Evolutionary conservation across 2,888 invertebrate genomes (phyloP).

Genomic region (Taenaris catops): DNA sequence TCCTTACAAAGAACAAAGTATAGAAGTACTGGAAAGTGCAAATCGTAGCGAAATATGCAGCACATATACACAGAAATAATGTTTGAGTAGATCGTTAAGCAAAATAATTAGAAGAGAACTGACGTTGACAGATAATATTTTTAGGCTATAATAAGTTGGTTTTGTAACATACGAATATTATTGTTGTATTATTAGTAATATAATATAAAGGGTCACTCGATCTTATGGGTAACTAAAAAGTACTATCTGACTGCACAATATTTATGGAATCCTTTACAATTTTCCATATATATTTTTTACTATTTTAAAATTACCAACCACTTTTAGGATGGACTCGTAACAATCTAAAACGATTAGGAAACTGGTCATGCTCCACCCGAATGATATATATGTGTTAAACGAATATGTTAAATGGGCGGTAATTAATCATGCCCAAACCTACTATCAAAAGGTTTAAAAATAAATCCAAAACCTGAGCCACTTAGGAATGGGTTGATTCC

Average conservation of each 20-base stretch:
- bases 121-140: constrained; percentile 15
- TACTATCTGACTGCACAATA: not conserved
- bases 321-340: too few relatives aligned
- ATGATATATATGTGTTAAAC: too few relatives aligned
- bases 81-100: constrained; percentile 20
- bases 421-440: too few relatives aligned
- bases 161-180: constrained; percentile 13
- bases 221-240: not conserved
- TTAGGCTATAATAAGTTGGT: constrained; percentile 17
- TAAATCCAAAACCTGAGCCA: too few relatives aligned
- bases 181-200: constrained; percentile 10
- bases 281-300: too few relatives aligned
- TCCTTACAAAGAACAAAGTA: not conserved
- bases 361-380: too few relatives aligned
- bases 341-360: too few relatives aligned
- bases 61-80: constrained; percentile 2
- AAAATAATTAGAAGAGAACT: constrained; percentile 20
- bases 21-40: not conserved
- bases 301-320: too few relatives aligned
- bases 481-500: too few relatives aligned
- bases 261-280: too few relatives aligned
- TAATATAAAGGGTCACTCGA: not conserved
- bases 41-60: constrained; percentile 1
- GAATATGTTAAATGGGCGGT: too few relatives aligned
- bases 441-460: too few relatives aligned